Conservation (phyloP, 2,113 vertebrate genomes). For the Agapornis roseicollis region DNA sequence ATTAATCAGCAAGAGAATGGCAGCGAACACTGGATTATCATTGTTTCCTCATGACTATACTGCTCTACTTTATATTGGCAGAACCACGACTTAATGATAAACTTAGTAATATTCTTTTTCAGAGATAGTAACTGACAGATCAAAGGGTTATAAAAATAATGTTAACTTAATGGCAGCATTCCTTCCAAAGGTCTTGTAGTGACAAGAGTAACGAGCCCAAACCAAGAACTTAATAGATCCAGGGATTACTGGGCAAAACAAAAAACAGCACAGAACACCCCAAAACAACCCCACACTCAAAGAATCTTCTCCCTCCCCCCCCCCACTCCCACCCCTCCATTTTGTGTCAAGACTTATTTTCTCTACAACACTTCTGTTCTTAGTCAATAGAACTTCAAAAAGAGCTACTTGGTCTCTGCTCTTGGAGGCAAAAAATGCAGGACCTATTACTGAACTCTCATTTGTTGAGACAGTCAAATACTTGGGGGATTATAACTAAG, state of each 20-base stretch:
- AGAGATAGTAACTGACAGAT: not conserved
- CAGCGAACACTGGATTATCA: not conserved
- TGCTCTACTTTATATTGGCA: not conserved
- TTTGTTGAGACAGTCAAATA: not conserved
- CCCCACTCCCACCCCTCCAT: too few species aligned
- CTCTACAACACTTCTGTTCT: not conserved
- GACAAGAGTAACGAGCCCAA: not conserved
- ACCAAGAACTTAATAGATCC: not conserved
- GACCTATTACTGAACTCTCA: not conserved
- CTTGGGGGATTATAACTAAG: not conserved
- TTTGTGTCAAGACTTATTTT: not conserved
- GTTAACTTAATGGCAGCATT: not conserved
- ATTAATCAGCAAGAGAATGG: not conserved
- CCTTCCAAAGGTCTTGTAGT: not conserved
- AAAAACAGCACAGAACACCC: not conserved
- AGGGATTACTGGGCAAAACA: not conserved
- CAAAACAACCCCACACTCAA: not conserved
- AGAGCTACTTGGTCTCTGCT: not conserved
- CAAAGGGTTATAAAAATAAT: not conserved
- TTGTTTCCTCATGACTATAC: not conserved
- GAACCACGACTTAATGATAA: not conserved
- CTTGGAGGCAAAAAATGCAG: not conserved
- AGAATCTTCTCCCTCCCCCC: rapidly evolving
- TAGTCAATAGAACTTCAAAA: not conserved
- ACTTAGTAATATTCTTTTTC: not conserved